Conservation (phyloP, 1,140 invertebrate species). For the Aphelinus atriplicis region DNA sequence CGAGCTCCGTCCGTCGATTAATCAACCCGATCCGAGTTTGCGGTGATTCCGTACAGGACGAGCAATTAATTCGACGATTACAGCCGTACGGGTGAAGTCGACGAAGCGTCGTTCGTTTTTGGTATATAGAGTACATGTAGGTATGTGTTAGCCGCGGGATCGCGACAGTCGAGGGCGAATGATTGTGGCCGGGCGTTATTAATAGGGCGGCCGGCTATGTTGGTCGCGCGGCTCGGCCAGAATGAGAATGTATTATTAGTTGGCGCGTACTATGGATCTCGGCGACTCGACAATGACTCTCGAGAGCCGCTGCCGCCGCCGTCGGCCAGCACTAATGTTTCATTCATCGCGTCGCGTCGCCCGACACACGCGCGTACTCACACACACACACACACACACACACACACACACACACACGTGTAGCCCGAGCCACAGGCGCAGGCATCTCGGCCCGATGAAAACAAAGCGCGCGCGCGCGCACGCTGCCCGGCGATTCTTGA, state of each 20-base stretch:
- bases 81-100: no score
- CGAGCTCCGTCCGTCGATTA: no score
- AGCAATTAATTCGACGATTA: no score
- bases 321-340: conserved; percentile 18
- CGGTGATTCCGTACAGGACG: no score
- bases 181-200: conserved; percentile 16
- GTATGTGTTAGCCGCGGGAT: no score
- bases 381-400: not conserved
- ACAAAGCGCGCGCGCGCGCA: not conserved
- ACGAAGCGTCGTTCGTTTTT: no score
- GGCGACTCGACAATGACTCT: conserved; percentile 23
- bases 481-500: not conserved
- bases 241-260: conserved; percentile 37
- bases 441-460: not conserved
- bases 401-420: no score
- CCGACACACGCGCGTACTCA: not conserved
- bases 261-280: not conserved
- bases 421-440: no score
- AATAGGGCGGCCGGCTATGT: not conserved
- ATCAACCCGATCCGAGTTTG: no score
- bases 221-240: not conserved
- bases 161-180: no score
- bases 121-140: no score
- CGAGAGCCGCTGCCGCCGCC: not conserved
- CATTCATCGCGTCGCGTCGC: conserved; percentile 18